Base-by-base conservation (phyloP, 2,888 invertebrate species). In the Napeogenes inachia region DNA sequence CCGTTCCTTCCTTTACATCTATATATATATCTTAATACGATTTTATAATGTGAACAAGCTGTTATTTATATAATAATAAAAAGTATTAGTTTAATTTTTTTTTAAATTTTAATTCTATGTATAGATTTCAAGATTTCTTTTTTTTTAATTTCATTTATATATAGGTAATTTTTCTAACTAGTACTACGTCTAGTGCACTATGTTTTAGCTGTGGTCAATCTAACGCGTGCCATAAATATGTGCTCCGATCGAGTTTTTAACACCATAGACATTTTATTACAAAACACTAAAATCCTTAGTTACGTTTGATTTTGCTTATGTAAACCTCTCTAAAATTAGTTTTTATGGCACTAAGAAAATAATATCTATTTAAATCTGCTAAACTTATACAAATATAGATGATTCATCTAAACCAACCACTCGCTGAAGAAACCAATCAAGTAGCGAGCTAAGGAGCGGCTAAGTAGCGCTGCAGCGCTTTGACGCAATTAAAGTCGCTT, bases 11-110 rank as follows among this genome's bases (percentile, higher is more conserved):
- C 68, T 72, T 79, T 80, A 81, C 75, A 85, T 83, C 87, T 87
- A 88, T 69, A 75, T 75, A 78, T 88, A 85, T 81, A 85, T 86
- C 81, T 86, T 85, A 82, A 83, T 89, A 89, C 82, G 86, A 89
- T 89, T 89, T 86, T 89, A 89, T 89, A 89, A 89, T 83, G 87
- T 89, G 90, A 90, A 89, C 88, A 90, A 90, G 90, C 90, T 87
- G 87, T 89, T 90, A 90, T 77, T 81, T 79, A 84, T 78, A 85
- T 84, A 70, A 84, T 88, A 88, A 88, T 89, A 87, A 89, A 88
- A 89, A 87, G 87, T 88, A 88, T 87, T 88, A 89, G 83, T 85
- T 88, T 86, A 87, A 12, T 42, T 42, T 42, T 42, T 42, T 50
- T 89, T 87, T 82, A 85, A 85, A 84, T 87, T 88, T 87, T 80